These are phyloP conservation scores for Coptodon rendalli DNA, from an alignment of 2,113 vertebrate species.

Conservation along the genomic window DNA sequence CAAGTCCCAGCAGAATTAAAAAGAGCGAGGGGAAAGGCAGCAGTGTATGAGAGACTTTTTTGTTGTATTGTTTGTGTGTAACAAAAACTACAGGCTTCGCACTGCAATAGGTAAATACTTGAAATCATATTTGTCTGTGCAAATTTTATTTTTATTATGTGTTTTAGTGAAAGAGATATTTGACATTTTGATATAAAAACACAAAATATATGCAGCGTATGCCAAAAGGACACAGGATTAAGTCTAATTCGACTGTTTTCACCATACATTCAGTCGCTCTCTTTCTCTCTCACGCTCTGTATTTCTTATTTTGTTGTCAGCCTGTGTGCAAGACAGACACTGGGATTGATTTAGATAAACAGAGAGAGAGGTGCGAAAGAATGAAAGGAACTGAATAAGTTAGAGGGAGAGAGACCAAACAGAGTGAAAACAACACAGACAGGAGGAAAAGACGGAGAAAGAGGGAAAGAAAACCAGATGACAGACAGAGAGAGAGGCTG, in stretches of 20 bases:
- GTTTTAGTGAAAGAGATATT: background rate
- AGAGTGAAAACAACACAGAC: slow-evolving; percentile 16
- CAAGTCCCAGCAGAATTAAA: background rate
- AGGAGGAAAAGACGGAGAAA: background rate
- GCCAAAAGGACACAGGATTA: background rate
- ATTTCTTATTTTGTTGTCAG: background rate
- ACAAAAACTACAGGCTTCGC: background rate
- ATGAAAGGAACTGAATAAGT: background rate
- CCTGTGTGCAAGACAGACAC: background rate
- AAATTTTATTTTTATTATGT: background rate
- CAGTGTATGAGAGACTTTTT: background rate
- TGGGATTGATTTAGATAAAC: slow-evolving; percentile 10
- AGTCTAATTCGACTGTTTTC: background rate
- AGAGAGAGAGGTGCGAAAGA: background rate
- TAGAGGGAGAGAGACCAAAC: background rate
- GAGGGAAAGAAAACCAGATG: background rate
- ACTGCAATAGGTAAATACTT: background rate
- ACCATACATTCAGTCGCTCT: background rate
- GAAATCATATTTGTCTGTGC: background rate
- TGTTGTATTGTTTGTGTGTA: background rate
- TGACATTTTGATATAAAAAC: background rate
- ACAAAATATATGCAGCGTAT: background rate
- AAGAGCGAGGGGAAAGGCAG: background rate
- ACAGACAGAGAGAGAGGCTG: background rate
- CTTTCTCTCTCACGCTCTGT: background rate